Conservation (phyloP, 2,888 invertebrate species). For the Panorpa germanica region DNA sequence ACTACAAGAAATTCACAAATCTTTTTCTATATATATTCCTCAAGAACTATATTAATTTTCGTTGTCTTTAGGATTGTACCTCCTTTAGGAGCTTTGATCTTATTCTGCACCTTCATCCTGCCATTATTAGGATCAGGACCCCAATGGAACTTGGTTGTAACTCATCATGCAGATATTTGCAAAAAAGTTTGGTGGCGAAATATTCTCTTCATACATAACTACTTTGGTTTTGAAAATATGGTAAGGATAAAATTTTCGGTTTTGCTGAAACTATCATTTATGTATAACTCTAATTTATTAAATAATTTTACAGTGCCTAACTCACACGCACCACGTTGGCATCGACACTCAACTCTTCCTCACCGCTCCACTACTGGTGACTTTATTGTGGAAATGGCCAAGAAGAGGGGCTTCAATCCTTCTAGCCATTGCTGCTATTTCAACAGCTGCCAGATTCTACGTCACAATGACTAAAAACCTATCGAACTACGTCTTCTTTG, state of each 20-base stretch:
- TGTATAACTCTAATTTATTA: too few species aligned
- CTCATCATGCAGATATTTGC: slow-evolving; percentile 45
- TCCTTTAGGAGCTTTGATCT: slow-evolving; percentile 38
- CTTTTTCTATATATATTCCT: slow-evolving; percentile 7
- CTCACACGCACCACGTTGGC: slow-evolving; percentile 51
- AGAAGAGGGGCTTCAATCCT: slow-evolving; percentile 28
- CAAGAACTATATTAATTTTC: slow-evolving; percentile 3
- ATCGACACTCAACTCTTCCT: slow-evolving; percentile 50
- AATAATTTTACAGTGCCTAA: slow-evolving; percentile 35
- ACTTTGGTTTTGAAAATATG: slow-evolving; percentile 53
- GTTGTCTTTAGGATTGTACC: slow-evolving; percentile 32
- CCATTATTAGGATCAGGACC: slow-evolving; percentile 43
- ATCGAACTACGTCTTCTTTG: slow-evolving; percentile 47
- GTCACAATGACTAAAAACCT: slow-evolving; percentile 36
- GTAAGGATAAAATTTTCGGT: slow-evolving; percentile 20
- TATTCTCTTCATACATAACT: slow-evolving; percentile 49
- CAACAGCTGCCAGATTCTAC: slow-evolving; percentile 39
- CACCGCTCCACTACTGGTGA: slow-evolving; percentile 36
- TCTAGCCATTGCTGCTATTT: slow-evolving; percentile 26
- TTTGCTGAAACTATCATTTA: too few species aligned
- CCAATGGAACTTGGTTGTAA: slow-evolving; percentile 47
- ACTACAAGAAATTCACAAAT: background rate
- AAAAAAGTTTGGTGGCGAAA: slow-evolving; percentile 53
- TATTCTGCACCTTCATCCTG: slow-evolving; percentile 45
- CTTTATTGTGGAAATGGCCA: slow-evolving; percentile 39